Evolutionary conservation across 2,113 vertebrate species (phyloP).

Genomic region (Crotalus horridus): DNA sequence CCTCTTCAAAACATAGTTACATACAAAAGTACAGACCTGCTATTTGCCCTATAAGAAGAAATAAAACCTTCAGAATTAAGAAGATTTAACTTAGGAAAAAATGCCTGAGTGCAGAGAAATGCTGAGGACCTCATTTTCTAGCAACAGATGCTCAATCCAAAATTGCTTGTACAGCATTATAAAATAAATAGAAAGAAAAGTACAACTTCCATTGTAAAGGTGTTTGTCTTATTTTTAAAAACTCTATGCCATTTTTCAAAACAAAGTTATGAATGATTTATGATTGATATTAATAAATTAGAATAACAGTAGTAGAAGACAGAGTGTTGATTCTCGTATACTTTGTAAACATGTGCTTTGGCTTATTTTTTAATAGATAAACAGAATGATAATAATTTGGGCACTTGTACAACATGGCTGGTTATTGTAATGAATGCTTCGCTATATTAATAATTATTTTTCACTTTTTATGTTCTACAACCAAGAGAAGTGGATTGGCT

Average conservation of each 20-base stretch:
- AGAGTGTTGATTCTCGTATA: neutral
- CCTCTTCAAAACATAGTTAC: neutral
- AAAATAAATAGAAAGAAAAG: neutral
- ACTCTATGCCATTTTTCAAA: neutral
- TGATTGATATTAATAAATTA: neutral
- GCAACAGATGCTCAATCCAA: neutral
- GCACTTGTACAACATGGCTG: neutral
- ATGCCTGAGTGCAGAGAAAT: neutral
- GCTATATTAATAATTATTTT: neutral
- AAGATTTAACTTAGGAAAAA: neutral
- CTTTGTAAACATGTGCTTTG: neutral
- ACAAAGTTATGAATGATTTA: neutral
- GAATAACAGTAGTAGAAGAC: neutral
- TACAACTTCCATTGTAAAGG: neutral
- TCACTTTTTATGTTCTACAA: neutral
- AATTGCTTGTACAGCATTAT: neutral
- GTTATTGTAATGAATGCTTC: neutral
- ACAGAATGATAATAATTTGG: neutral
- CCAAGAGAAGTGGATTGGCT: neutral
- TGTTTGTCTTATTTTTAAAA: neutral
- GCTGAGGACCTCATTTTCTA: neutral
- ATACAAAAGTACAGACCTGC: neutral
- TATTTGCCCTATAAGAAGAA: neutral
- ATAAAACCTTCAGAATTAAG: neutral
- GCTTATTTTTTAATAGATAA: neutral